These are phyloP conservation scores for Alfaro cultratus DNA, from an alignment of 2,797 vertebrate species.

Conservation along the genomic window DNA sequence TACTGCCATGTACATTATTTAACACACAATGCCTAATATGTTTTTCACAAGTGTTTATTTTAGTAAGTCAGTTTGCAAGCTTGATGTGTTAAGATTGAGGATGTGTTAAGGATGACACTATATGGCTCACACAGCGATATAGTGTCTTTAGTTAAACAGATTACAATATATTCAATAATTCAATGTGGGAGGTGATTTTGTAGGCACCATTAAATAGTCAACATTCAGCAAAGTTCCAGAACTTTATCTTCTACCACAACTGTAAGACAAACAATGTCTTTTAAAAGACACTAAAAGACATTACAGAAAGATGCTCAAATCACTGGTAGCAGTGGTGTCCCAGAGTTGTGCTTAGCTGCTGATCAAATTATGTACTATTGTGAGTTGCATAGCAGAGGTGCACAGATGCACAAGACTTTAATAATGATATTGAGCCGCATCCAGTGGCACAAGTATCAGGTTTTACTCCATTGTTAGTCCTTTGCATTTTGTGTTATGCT, in stretches of 20 bases:
- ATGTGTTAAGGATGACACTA: too few relatives aligned
- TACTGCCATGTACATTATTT: not conserved
- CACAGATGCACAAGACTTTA: not conserved
- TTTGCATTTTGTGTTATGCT: not conserved
- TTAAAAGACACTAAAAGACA: too few relatives aligned
- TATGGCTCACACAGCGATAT: too few relatives aligned
- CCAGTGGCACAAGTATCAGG: not conserved
- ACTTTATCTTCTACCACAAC: not conserved
- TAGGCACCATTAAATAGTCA: not conserved
- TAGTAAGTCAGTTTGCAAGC: too few relatives aligned
- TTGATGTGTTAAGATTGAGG: too few relatives aligned
- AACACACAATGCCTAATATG: too few relatives aligned
- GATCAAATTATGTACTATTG: not conserved
- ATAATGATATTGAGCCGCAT: not conserved
- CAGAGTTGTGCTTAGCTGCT: not conserved
- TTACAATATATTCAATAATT: too few relatives aligned
- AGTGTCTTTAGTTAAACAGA: too few relatives aligned
- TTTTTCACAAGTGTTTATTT: too few relatives aligned
- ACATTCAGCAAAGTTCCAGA: not conserved
- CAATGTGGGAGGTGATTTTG: not conserved
- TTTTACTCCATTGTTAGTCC: not conserved
- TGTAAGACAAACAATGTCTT: not conserved
- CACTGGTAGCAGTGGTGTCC: not conserved
- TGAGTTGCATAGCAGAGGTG: not conserved
- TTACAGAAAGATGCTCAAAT: not conserved